Conservation (phyloP, 37 sponge, comb jelly and placozoan species). For the Beroe ovata region DNA sequence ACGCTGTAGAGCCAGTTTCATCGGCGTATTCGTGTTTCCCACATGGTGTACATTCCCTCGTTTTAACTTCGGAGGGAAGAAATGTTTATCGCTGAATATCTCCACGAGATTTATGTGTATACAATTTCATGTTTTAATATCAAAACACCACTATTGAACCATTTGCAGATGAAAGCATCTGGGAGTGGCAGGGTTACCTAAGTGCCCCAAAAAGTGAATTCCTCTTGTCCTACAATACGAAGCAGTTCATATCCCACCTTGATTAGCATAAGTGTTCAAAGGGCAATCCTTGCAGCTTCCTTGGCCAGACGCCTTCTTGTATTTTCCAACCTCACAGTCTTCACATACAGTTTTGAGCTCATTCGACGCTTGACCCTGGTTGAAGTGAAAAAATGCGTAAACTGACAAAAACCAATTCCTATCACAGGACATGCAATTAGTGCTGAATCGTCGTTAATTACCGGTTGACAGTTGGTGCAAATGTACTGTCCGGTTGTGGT, state of each 20-base stretch:
- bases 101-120: too few species aligned
- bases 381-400: too few species aligned
- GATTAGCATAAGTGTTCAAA: not conserved
- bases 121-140: not conserved
- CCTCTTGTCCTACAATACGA: too few species aligned
- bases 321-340: not conserved
- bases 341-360: not conserved
- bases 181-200: too few species aligned
- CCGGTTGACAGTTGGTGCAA: not conserved
- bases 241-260: too few species aligned
- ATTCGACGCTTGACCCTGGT: not conserved
- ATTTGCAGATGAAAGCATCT: too few species aligned
- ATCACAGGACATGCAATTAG: too few species aligned
- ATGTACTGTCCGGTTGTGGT: not conserved
- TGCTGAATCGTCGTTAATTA: too few species aligned
- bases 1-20: not conserved
- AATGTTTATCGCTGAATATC: too few species aligned
- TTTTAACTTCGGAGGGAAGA: not conserved
- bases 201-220: too few species aligned
- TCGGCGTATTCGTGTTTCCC: not conserved
- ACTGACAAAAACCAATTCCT: too few species aligned
- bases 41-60: not conserved
- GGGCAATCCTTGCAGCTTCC: not conserved
- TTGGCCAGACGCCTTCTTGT: not conserved
- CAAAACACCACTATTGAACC: too few species aligned